phyloP scores from a whole-genome alignment of 2,113 vertebrate species.

The Gymnocephalus cernua region DNA sequence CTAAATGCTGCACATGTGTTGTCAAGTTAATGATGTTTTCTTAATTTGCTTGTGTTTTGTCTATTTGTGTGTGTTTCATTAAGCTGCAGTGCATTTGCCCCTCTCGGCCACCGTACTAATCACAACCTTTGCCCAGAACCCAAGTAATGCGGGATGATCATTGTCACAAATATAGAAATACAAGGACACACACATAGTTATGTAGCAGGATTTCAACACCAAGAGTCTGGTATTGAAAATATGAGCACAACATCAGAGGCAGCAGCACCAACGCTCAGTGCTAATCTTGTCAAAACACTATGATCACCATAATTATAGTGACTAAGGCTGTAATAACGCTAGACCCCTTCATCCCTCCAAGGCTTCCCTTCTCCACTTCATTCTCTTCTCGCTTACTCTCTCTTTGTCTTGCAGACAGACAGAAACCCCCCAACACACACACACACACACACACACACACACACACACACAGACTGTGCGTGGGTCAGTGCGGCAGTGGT shows the following conservation, averaged over 20 bases:
- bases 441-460: conserved; percentile 19
- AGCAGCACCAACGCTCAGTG: conserved; percentile 31
- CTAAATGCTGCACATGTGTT: too few relatives aligned
- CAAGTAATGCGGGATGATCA: neutral
- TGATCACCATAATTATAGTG: conserved; percentile 67
- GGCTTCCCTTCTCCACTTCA: conserved; percentile 34
- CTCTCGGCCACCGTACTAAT: neutral
- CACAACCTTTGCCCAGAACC: neutral
- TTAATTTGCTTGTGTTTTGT: too few relatives aligned
- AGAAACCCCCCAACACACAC: conserved; percentile 27
- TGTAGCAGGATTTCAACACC: conserved; percentile 27
- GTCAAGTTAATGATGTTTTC: too few relatives aligned
- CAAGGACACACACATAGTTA: conserved; percentile 1
- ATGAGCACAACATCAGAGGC: conserved; percentile 43
- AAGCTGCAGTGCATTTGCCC: too few relatives aligned
- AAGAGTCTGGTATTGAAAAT: conserved; percentile 34
- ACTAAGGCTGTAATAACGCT: conserved; percentile 55
- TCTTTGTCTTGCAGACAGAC: conserved; percentile 38
- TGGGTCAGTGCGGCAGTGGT: conserved; percentile 54
- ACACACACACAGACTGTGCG: conserved; percentile 29
- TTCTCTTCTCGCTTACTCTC: conserved; percentile 27
- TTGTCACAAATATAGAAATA: neutral
- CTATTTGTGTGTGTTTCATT: too few relatives aligned
- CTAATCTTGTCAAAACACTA: conserved; percentile 68
- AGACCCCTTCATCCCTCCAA: conserved; percentile 43